Conservation (phyloP, 2,888 invertebrate genomes). For the Apoda limacodes region DNA sequence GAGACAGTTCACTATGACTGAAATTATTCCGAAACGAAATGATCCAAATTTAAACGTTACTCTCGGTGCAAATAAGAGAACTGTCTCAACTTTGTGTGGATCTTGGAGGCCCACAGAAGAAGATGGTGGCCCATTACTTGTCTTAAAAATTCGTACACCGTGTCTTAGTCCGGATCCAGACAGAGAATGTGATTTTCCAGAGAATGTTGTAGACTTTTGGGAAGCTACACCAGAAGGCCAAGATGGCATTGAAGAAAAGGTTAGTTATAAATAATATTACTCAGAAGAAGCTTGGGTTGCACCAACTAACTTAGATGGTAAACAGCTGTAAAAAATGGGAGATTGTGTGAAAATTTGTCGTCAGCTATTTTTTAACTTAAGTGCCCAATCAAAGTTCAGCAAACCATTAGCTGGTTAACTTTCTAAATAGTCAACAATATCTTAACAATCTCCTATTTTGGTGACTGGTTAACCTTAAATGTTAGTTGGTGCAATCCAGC, state of each 20-base stretch:
- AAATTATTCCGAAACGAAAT: slow-evolving; percentile 44
- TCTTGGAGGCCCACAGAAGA: slow-evolving; percentile 60
- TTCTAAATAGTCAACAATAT: no score
- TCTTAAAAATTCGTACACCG: slow-evolving; percentile 42
- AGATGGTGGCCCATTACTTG: slow-evolving; percentile 55
- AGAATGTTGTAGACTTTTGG: slow-evolving; percentile 64
- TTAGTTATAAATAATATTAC: slow-evolving; percentile 18
- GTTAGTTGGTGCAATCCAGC: no score
- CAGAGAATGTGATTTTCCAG: slow-evolving; percentile 49
- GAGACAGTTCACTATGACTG: slow-evolving; percentile 19
- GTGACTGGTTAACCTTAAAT: no score
- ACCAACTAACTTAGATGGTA: no score
- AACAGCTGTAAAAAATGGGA: no score
- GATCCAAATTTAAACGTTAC: slow-evolving; percentile 33
- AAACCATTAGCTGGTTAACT: no score
- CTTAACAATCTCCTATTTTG: no score
- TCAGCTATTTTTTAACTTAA: background rate
- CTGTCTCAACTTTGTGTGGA: slow-evolving; percentile 63
- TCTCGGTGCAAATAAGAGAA: slow-evolving; percentile 33
- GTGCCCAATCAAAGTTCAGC: no score
- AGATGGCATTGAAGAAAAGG: slow-evolving; percentile 39
- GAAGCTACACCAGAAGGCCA: slow-evolving; percentile 27
- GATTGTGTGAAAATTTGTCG: no score
- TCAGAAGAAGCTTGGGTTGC: no score
- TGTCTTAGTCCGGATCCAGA: slow-evolving; percentile 57